Evolutionary conservation across 2,888 invertebrate genomes (phyloP).

Genomic region (Agonopterix heracliana): DNA sequence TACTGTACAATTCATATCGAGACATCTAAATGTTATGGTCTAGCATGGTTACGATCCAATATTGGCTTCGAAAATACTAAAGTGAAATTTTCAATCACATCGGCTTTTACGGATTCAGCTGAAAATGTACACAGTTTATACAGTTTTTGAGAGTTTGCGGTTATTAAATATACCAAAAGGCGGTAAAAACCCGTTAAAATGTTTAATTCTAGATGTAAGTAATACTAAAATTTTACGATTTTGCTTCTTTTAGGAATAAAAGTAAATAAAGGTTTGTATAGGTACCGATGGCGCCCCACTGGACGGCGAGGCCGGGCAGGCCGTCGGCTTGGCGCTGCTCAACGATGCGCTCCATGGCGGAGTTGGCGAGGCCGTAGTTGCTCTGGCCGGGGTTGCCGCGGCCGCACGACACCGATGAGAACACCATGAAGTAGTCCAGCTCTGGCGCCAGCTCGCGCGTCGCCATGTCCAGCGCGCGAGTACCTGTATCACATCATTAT

Average conservation of each 20-base stretch:
- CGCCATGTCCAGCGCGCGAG: constrained; percentile 86
- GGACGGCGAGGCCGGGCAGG: constrained; percentile 92
- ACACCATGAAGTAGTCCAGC: constrained; percentile 95
- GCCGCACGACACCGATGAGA: constrained; percentile 97
- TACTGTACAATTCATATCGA: background rate
- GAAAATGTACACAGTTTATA: no score
- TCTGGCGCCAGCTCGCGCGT: constrained; percentile 86
- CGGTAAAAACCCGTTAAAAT: no score
- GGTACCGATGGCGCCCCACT: constrained; percentile 98
- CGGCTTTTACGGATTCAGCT: background rate
- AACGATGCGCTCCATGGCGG: constrained; percentile 96
- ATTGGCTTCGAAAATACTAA: no score
- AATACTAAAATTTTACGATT: no score
- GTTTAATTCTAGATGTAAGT: no score
- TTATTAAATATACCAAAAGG: no score
- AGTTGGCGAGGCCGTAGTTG: constrained; percentile 98
- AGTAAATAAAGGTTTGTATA: no score
- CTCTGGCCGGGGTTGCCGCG: constrained; percentile 97
- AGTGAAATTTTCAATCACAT: no score
- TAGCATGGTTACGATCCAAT: no score
- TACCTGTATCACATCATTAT: constrained; percentile 75
- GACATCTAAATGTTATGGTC: no score
- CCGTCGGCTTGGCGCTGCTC: constrained; percentile 90
- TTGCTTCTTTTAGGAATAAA: no score
- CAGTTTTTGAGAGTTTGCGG: no score